Base-by-base conservation (phyloP, 2,797 vertebrate genomes). In the Dipus sagitta region DNA sequence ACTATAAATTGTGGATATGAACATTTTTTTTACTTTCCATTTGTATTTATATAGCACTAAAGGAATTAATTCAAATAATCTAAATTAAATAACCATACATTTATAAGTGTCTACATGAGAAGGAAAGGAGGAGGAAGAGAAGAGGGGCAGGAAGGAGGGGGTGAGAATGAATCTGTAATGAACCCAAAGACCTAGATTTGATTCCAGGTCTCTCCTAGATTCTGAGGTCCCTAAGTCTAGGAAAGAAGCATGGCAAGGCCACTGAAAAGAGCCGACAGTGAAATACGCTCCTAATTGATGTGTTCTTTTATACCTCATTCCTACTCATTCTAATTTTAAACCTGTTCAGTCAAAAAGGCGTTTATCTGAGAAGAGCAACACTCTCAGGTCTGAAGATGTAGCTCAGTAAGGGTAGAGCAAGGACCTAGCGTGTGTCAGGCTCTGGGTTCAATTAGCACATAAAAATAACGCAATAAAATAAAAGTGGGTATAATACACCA, bases 1-100 rank as follows among this genome's bases (percentile, higher is more conserved):
- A 89, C 26, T 82, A n/a, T 86, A 21, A 28, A 71, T 70, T 62
- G 75, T 42, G 28, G 68, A n/a, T 82, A 24, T 75, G 17, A 60
- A 74, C 54, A 42, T 24, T 85, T 90, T 90, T 88, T 71, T 67
- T 81, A 60, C 90, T 24, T 81, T 88, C 65, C 28, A 83, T 88
- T 88, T 90, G 72, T 82, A 83, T 75, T 86, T 70, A 90, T 9
- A 28, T 79, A 93, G 88, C 3, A 13, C 18, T 78, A 78, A 78
- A 92, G 42, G 4, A 94, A 92, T 82, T 38, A 87, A 67, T 60
- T 89, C 10, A 89, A 85, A 68, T 71, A 60, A 60, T 21, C 38
- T 89, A 79, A 85, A 86, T 86, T 89, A 91, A 87, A 82, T 47
- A 3, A 23, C 78, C 18, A 86, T 18, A 91, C 23, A 92, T 12